Evolutionary conservation across 64 coral and sea anemone genomes (phyloP), one percentile per base, ranked within the genome.

Genomic region (Dendronephthya gigantea): DNA sequence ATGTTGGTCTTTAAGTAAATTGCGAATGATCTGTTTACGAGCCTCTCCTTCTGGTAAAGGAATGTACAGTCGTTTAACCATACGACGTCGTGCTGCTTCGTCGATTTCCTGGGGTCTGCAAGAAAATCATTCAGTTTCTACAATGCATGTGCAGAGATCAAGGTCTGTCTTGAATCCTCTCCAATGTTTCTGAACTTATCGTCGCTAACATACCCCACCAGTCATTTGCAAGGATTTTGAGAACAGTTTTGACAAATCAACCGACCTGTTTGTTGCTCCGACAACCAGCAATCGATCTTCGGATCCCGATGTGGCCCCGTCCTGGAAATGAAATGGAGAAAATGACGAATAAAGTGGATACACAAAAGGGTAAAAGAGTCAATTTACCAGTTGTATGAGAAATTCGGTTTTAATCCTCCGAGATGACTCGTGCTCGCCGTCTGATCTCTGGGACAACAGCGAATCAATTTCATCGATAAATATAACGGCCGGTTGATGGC

Each of bases 391-490:
- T 39, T 98, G 95, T 23, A 98, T 92, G 2, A 98, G 92, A 45
- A 98, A 93, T 83, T 98, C 95, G 23, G 95, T 98, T 85, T 98
- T 98, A 16, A 98, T 98, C 50, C 95, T 93, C 14, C 95, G 89
- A 17, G 95, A 98, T 30, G 95, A 92, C 52, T 98, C 95, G 25
- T 98, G 90, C 87, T 98, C 95, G 35, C 92, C 92, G 84, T 98
- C 95, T 15, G 89, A 93, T 87, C 95, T 86, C 81, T 98, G 95
- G 15, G 95, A 93, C 52, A 98, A 5, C 14, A 98, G 55, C 22
- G 95, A 98, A 29, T 98, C 95, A 16, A 98, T 98, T 83, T 98
- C 95, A 83, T 98, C 95, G 16, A 98, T 98, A 36, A 98, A 98
- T 72, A 98, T 93, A 10, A 98, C 95, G 23, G 95, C 95, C 12